Conservation (phyloP, 92 coral and sea anemone genomes). For the Heliopora coerulea region DNA sequence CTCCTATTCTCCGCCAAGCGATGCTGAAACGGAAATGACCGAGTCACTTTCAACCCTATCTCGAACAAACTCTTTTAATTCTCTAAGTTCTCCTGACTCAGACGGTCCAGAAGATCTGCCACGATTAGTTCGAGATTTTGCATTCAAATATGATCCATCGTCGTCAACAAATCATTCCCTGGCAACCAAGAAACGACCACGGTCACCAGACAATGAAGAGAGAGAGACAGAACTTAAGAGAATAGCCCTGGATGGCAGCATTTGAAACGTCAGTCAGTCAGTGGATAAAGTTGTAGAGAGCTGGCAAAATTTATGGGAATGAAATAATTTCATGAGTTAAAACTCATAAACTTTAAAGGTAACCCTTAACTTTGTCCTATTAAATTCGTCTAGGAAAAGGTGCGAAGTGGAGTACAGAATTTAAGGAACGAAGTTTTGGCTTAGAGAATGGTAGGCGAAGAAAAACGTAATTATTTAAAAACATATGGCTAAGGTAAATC, state of each 20-base stretch:
- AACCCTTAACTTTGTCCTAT: too few species aligned
- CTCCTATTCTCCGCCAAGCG: conserved; percentile 59
- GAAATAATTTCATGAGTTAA: too few species aligned
- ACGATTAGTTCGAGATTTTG: not conserved
- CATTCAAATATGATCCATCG: not conserved
- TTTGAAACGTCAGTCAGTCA: too few species aligned
- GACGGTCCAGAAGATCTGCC: not conserved
- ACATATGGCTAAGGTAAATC: too few species aligned
- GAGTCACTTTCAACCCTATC: conserved; percentile 63
- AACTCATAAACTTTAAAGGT: too few species aligned
- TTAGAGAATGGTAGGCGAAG: too few species aligned
- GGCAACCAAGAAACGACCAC: conserved; percentile 34
- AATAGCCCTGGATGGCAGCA: not conserved
- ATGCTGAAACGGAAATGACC: conserved; percentile 76
- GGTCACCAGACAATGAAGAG: conserved; percentile 8
- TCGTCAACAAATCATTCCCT: not conserved
- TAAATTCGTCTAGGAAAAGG: too few species aligned
- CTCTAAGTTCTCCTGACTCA: not conserved
- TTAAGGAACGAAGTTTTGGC: too few species aligned
- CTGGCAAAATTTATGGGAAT: too few species aligned
- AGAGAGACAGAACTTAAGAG: not conserved
- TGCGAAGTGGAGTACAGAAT: too few species aligned
- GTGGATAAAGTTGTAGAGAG: too few species aligned
- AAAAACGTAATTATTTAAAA: too few species aligned
- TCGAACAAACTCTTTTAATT: conserved; percentile 42